Percentiles rank a stretch among this genome's conserved stretches.
phyloP scores from a whole-genome alignment of 2,113 vertebrate genomes.

The Bombycilla garrulus region DNA sequence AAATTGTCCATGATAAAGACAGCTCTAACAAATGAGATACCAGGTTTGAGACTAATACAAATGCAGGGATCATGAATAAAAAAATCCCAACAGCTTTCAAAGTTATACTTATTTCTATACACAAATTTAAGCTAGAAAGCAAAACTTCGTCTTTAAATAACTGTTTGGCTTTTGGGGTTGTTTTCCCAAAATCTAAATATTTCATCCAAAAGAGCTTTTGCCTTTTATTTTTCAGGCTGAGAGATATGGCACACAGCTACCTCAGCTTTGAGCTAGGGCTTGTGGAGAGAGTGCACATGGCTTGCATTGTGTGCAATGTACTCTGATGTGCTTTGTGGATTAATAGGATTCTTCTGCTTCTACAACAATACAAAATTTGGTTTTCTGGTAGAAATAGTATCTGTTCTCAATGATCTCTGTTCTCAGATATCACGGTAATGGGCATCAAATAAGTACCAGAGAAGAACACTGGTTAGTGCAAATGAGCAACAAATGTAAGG shows the following conservation, averaged over 20 bases:
- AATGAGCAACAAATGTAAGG: constrained; percentile 60
- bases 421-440: constrained; percentile 56
- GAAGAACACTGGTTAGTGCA: background rate
- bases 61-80: background rate
- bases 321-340: background rate
- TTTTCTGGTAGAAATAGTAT: constrained; percentile 23
- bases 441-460: constrained; percentile 42
- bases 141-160: background rate
- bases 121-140: background rate
- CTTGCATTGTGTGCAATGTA: background rate
- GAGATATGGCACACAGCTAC: background rate
- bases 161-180: background rate
- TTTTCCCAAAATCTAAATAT: background rate
- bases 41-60: background rate
- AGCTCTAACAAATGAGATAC: background rate
- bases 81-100: background rate
- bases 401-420: constrained; percentile 37
- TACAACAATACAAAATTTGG: background rate
- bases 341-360: constrained; percentile 50
- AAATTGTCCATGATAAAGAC: background rate
- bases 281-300: background rate
- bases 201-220: accelerated
- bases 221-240: background rate
- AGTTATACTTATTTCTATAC: background rate
- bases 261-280: background rate